Percentiles rank a stretch among this genome's conserved stretches.
These are phyloP conservation scores for Mactromeris polynyma DNA, from an alignment of 2,888 invertebrate genomes.

Conservation along the genomic window DNA sequence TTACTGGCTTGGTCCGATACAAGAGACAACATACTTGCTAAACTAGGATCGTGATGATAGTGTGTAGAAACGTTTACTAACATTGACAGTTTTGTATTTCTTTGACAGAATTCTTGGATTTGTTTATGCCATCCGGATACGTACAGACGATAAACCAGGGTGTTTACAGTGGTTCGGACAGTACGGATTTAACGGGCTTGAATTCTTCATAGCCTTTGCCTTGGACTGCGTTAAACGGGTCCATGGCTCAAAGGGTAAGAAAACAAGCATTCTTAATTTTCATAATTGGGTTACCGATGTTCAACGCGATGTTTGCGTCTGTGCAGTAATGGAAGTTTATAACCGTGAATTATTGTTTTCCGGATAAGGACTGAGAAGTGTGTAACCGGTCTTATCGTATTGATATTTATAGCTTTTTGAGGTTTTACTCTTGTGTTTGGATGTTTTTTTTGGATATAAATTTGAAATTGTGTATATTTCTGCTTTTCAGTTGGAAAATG, in stretches of 20 bases:
- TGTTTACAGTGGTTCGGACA: conserved; percentile 68
- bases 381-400: conserved; percentile 48
- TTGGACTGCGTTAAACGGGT: conserved; percentile 68
- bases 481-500: conserved; percentile 83
- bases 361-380: conserved; percentile 52
- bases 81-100: conserved; percentile 85
- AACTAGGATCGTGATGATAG: conserved; percentile 83
- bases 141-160: conserved; percentile 62
- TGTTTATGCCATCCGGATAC: conserved; percentile 81
- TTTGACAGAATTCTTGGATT: conserved; percentile 83
- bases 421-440: conserved; percentile 5
- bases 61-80: conserved; percentile 80
- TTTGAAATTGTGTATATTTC: conserved; percentile 54
- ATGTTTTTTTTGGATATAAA: conserved; percentile 28
- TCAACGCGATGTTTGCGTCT: conserved; percentile 52
- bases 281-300: conserved; percentile 65
- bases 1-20: conserved; percentile 82
- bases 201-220: conserved; percentile 69
- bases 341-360: conserved; percentile 67
- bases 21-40: conserved; percentile 83
- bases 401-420: conserved; percentile 43
- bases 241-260: conserved; percentile 84
- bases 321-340: conserved; percentile 73
- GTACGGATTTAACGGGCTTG: conserved; percentile 70
- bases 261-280: conserved; percentile 62